phyloP scores from a whole-genome alignment of 2,113 vertebrate genomes.

The Rostratula benghalensis region DNA sequence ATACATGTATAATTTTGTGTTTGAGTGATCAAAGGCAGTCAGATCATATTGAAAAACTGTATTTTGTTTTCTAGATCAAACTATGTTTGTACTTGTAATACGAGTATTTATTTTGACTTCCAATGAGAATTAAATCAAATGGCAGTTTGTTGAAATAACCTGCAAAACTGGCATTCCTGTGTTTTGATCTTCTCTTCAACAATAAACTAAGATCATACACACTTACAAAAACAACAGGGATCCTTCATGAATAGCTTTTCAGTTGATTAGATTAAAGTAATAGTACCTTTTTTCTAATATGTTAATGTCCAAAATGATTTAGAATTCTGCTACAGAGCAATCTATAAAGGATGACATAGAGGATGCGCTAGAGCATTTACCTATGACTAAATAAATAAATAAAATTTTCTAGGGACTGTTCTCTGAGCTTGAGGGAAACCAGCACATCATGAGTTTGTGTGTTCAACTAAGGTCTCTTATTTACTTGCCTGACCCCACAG shows the following conservation, averaged over 20 bases:
- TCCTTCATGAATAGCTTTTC: not conserved
- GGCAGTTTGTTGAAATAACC: not conserved
- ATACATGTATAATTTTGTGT: not conserved
- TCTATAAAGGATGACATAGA: not conserved
- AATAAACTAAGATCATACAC: not conserved
- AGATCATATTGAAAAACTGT: constrained; percentile 4
- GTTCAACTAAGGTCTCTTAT: not conserved
- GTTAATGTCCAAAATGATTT: not conserved
- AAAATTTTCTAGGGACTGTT: not conserved
- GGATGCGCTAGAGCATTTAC: no score
- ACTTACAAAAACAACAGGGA: not conserved
- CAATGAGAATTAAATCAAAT: not conserved
- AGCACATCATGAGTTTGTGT: not conserved
- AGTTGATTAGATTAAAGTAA: not conserved
- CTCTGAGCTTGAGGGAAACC: not conserved
- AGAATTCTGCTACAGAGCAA: not conserved
- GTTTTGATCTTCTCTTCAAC: constrained; percentile 27
- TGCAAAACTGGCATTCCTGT: not conserved
- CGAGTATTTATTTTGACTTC: constrained; percentile 19
- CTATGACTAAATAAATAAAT: not conserved
- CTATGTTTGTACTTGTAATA: not conserved
- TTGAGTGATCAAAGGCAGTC: constrained; percentile 29
- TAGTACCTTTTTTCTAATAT: not conserved
- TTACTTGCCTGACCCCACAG: not conserved
- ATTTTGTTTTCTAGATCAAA: constrained; percentile 23